These are phyloP conservation scores for Hippocampus mohnikei DNA, from an alignment of 2,113 vertebrate genomes.

Conservation along the genomic window DNA sequence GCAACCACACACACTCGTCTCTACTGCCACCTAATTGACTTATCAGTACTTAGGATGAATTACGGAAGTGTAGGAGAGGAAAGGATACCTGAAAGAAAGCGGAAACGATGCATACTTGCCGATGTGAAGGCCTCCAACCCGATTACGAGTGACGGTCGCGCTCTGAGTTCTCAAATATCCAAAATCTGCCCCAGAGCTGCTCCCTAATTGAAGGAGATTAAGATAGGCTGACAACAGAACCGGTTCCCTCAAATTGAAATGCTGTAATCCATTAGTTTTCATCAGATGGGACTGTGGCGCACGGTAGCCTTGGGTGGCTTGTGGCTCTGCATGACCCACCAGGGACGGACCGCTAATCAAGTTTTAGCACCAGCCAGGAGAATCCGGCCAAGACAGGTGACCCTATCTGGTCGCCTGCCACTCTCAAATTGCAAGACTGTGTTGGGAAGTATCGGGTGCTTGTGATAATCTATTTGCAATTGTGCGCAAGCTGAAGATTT, in stretches of 20 bases:
- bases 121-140: slow-evolving; percentile 59
- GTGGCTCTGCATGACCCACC: slow-evolving; percentile 34
- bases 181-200: slow-evolving; percentile 72
- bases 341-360: slow-evolving; percentile 68
- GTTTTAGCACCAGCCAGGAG: slow-evolving; percentile 54
- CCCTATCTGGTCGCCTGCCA: slow-evolving; percentile 57
- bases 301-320: slow-evolving; percentile 16
- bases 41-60: slow-evolving; percentile 72
- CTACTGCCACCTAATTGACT: slow-evolving; percentile 60
- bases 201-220: slow-evolving; percentile 74
- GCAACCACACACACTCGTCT: slow-evolving; percentile 13
- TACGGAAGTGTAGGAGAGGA: slow-evolving; percentile 61
- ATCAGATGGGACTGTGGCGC: slow-evolving; percentile 61
- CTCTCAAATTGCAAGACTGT: slow-evolving; percentile 48
- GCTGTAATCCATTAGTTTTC: slow-evolving; percentile 74
- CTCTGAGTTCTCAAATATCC: slow-evolving; percentile 68
- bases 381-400: slow-evolving; percentile 56
- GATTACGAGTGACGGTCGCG: slow-evolving; percentile 59
- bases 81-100: slow-evolving; percentile 37
- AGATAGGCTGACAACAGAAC: slow-evolving; percentile 66
- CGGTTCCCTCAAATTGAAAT: slow-evolving; percentile 64
- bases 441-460: slow-evolving; percentile 12
- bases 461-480: slow-evolving; percentile 18
- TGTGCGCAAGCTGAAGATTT: slow-evolving; percentile 17
- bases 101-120: slow-evolving; percentile 18